Evolutionary conservation across 2,888 invertebrate species (phyloP).

Genomic region (Leptinotarsa juncta): DNA sequence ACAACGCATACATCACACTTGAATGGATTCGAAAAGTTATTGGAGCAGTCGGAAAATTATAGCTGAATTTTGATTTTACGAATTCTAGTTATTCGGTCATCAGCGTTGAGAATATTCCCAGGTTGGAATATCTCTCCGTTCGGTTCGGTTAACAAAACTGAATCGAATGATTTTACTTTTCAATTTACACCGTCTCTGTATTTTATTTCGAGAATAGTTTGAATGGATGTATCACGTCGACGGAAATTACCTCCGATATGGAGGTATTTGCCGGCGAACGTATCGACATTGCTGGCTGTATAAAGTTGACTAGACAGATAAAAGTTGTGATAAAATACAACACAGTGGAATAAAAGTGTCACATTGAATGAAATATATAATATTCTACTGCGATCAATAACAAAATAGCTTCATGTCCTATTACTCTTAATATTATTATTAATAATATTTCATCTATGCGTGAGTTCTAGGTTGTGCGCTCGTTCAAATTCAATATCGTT

Average conservation of each 20-base stretch:
- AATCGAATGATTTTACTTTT: constrained; percentile 20
- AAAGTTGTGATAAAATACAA: too few relatives aligned
- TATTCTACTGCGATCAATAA: too few relatives aligned
- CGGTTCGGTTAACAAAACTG: constrained; percentile 29
- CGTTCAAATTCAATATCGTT: too few relatives aligned
- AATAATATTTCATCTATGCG: too few relatives aligned
- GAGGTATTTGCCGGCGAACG: constrained; percentile 1
- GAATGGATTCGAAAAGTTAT: constrained; percentile 44
- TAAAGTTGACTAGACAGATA: not conserved
- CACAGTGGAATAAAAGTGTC: too few relatives aligned
- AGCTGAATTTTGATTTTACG: constrained; percentile 44
- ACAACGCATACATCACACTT: constrained; percentile 48
- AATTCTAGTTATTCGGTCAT: constrained; percentile 40
- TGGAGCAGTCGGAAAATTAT: constrained; percentile 44
- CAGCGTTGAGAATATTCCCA: constrained; percentile 36
- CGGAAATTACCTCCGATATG: constrained; percentile 17
- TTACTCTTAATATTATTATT: too few relatives aligned
- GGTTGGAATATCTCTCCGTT: constrained; percentile 39
- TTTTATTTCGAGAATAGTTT: constrained; percentile 5
- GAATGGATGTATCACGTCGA: constrained; percentile 4
- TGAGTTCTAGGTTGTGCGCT: too few relatives aligned
- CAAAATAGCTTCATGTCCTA: too few relatives aligned
- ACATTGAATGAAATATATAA: too few relatives aligned
- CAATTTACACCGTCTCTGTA: constrained; percentile 12
- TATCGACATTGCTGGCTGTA: not conserved